Conservation (phyloP, 92 coral and sea anemone genomes). For the Palythoa grandis region DNA sequence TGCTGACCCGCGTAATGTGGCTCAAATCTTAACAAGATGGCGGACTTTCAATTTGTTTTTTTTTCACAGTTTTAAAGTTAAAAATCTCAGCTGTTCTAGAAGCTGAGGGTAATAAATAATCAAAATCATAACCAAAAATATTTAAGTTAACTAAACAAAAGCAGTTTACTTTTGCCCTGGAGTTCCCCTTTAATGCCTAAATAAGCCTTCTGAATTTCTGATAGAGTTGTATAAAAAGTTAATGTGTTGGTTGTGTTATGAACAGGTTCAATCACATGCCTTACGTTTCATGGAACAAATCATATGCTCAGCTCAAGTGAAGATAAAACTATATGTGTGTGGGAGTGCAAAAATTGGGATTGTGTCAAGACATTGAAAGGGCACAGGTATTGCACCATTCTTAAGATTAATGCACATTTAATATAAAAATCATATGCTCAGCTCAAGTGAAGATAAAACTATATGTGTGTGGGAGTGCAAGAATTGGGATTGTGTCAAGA, state of each 20-base stretch:
- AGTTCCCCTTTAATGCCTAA: too few species aligned
- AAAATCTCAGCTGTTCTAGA: too few species aligned
- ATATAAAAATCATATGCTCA: not conserved
- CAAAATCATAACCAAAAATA: too few species aligned
- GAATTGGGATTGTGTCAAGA: conserved; percentile 96
- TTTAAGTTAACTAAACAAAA: too few species aligned
- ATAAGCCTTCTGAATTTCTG: not conserved
- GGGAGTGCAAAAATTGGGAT: conserved; percentile 98
- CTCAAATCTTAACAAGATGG: too few species aligned
- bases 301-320: conserved; percentile 98
- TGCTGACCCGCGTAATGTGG: too few species aligned
- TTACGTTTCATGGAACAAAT: conserved; percentile 78
- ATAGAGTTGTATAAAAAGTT: not conserved
- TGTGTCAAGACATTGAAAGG: conserved; percentile 95
- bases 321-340: conserved; percentile 94
- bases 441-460: conserved; percentile 94
- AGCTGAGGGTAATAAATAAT: too few species aligned
- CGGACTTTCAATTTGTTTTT: too few species aligned
- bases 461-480: conserved; percentile 98
- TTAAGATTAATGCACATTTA: not conserved
- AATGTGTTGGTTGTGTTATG: not conserved
- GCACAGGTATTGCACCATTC: conserved; percentile 71
- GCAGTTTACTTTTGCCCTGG: too few species aligned
- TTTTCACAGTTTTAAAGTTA: too few species aligned
- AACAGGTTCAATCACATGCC: conserved; percentile 96